Base-by-base conservation (phyloP, 2,888 invertebrate species). In the Idaea dimidiata region DNA sequence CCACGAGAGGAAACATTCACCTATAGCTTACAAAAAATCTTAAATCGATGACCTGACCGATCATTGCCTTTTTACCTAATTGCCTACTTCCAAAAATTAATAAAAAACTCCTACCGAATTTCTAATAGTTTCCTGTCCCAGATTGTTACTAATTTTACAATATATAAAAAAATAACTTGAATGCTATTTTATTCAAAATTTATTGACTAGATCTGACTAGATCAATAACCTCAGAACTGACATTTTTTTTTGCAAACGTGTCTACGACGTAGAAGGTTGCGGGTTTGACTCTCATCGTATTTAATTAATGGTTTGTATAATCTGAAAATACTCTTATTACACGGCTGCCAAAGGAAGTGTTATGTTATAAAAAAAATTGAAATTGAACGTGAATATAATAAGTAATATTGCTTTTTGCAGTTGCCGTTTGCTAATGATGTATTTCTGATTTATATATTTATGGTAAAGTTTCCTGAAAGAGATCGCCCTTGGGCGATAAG, bases 201-300 rank as follows among this genome's bases (percentile, higher is more conserved):
- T 75, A 76, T 78, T 72, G 73, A 64, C 71, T 74, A 78, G 10
- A 8, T 43, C 33, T 10, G 43, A 43, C 8, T 8, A 8, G 81
- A 79, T 80, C 82, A 81, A 81, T 71, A 77, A 76, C 80, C 82
- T 75, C 69, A 63, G 33, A 80, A 81, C 79, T 72, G 72, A 80
- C 81, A 76, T 65, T 69, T 70, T 69, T 73, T 77, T 75, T 68
- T 14, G 14, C 10, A 8, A 14, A 14, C 10, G 3, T 43, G 10
- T 43, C 8, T 43, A 24, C 24, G 24, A 24, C 24, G 24, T 1
- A 24, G 24, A 24, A 24, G 24, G 24, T 24, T 3, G 24, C 24
- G 24, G 24, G 24, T 24, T 24, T 24, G 24, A 24, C 24, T 24
- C 24, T 5, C 24, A 24, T 24, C 24, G 24, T 24, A 24, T 24